Evolutionary conservation across 2,113 vertebrate species (phyloP).

Genomic region (Alligator mississippiensis): DNA sequence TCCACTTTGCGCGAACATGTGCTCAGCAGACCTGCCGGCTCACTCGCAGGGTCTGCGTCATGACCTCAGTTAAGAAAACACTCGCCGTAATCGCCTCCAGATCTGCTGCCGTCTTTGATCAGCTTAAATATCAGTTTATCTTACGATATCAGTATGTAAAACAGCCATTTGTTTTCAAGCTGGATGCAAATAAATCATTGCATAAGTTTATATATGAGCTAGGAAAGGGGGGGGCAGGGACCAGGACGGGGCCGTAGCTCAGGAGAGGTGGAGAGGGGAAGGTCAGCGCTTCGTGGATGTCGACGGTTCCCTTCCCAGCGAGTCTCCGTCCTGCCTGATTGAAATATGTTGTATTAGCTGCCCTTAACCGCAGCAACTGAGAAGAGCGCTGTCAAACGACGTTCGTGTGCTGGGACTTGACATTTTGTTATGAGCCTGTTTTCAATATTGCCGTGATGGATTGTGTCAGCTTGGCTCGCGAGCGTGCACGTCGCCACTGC

Average conservation of each 20-base stretch:
- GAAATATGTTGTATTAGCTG: neutral
- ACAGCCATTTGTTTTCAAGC: slow-evolving; percentile 70
- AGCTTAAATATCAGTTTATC: slow-evolving; percentile 59
- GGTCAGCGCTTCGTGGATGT: neutral
- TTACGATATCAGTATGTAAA: slow-evolving; percentile 78
- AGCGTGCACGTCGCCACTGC: fast-evolving
- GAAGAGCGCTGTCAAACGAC: neutral
- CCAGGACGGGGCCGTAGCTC: neutral
- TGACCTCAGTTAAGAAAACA: slow-evolving; percentile 77
- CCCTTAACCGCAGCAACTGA: fast-evolving
- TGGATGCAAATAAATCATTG: slow-evolving; percentile 76
- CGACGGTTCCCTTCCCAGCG: fast-evolving
- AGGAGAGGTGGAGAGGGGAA: neutral
- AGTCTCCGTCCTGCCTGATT: neutral
- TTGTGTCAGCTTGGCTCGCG: fast-evolving
- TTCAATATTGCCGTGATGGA: fast-evolving
- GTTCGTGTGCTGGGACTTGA: neutral
- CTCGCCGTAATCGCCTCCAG: slow-evolving; percentile 76
- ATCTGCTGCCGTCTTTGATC: slow-evolving; percentile 76
- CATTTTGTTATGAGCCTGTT: neutral
- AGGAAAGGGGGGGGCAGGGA: neutral
- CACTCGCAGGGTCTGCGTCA: slow-evolving; percentile 44
- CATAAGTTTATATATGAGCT: slow-evolving; percentile 20
- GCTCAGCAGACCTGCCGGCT: slow-evolving; percentile 55
- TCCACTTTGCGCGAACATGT: slow-evolving; percentile 28